phyloP scores from a whole-genome alignment of 2,113 vertebrate species.

The Pionites leucogaster region DNA sequence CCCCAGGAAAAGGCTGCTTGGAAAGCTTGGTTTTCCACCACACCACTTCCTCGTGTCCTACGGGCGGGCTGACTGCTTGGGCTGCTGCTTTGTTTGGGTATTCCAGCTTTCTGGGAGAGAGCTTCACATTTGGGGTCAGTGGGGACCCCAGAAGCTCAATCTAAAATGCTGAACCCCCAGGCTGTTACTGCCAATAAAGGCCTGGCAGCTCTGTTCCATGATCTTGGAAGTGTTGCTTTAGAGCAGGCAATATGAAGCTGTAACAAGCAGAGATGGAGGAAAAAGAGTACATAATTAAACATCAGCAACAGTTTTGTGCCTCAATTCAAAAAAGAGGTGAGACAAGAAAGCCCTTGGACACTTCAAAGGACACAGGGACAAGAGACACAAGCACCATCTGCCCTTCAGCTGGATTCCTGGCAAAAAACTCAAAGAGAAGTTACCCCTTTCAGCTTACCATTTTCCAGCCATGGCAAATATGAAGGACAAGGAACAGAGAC shows the following conservation, averaged over 20 bases:
- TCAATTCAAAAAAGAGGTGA: background rate
- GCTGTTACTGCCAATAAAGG: background rate
- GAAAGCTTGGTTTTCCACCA: background rate
- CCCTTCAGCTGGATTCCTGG: background rate
- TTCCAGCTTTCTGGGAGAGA: background rate
- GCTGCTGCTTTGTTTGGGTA: background rate
- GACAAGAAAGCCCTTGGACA: background rate
- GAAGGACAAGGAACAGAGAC: conserved; percentile 91
- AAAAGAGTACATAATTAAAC: background rate
- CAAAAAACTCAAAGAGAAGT: background rate
- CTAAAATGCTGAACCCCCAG: background rate
- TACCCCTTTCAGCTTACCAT: conserved; percentile 74
- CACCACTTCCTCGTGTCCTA: background rate
- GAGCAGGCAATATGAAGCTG: background rate
- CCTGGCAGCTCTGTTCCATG: rapidly evolving
- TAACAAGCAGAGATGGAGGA: background rate
- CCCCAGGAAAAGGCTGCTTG: background rate
- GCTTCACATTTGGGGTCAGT: background rate
- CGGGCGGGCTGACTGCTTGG: background rate
- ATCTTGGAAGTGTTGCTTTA: background rate
- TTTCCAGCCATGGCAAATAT: conserved; percentile 85
- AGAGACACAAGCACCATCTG: background rate
- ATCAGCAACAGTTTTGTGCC: rapidly evolving
- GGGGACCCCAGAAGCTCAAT: background rate
- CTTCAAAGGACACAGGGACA: background rate